Conservation (phyloP, 2,113 vertebrate species). For the Ophthalmolycus amberensis region DNA sequence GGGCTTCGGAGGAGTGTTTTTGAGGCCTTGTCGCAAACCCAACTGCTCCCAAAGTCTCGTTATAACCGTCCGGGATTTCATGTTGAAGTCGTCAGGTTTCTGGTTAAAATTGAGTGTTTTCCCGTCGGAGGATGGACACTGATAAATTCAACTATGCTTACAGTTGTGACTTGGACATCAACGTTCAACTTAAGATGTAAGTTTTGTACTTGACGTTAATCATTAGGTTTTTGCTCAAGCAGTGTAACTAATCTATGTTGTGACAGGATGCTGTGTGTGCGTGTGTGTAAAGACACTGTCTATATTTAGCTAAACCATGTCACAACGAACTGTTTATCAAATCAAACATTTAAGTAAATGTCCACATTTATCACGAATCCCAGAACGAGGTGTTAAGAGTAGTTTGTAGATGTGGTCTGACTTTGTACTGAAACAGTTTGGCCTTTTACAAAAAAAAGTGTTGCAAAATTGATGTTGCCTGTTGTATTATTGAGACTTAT, state of each 20-base stretch:
- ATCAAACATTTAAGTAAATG: background rate
- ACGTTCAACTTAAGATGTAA: constrained; percentile 98
- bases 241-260: constrained; percentile 30
- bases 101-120: constrained; percentile 39
- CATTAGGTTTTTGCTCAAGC: background rate
- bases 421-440: no score
- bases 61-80: constrained; percentile 55
- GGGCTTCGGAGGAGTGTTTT: constrained; percentile 2
- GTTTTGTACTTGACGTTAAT: constrained; percentile 58
- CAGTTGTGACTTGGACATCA: constrained; percentile 97
- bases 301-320: background rate
- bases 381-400: background rate
- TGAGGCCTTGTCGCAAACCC: constrained; percentile 67
- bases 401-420: background rate
- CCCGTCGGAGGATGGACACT: constrained; percentile 83
- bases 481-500: background rate
- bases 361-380: no score
- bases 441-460: no score
- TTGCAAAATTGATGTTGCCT: background rate
- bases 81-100: constrained; percentile 52
- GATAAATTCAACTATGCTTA: constrained; percentile 96
- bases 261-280: constrained; percentile 24
- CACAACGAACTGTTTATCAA: background rate
- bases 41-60: constrained; percentile 45
- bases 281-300: background rate